Conservation (phyloP, 2,888 invertebrate genomes). For the Zygogramma bicolorata region DNA sequence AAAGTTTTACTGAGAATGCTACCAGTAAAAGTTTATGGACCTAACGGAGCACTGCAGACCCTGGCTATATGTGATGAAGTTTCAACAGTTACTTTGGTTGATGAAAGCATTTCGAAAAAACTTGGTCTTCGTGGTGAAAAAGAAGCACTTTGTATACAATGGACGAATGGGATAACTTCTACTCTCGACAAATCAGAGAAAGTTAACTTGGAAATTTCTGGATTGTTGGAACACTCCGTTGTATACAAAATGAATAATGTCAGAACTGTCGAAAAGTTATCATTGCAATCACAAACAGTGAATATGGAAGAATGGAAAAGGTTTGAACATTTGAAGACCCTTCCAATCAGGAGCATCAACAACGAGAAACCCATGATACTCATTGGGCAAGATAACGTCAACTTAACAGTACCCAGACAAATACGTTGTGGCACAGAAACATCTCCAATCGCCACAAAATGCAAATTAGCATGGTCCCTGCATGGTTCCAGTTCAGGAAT, state of each 20-base stretch:
- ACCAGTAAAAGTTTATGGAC: not conserved
- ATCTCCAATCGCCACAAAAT: not conserved
- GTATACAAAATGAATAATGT: not conserved
- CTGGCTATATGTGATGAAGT: not conserved
- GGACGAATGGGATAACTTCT: not conserved
- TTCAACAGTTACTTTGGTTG: not conserved
- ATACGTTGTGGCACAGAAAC: not conserved
- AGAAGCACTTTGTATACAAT: conserved; percentile 1
- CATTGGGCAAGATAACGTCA: not conserved
- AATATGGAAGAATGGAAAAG: not conserved
- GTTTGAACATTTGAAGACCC: too few species aligned
- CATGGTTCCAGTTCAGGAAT: too few species aligned
- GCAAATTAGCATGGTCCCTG: not conserved
- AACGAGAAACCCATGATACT: not conserved
- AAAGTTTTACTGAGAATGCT: not conserved
- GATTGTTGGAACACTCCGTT: not conserved
- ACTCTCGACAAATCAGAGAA: not conserved
- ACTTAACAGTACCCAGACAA: not conserved
- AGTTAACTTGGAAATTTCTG: too few species aligned
- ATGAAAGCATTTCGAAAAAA: not conserved
- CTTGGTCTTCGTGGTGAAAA: not conserved
- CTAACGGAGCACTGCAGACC: not conserved
- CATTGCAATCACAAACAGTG: not conserved
- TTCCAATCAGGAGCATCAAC: too few species aligned
- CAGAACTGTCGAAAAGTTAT: not conserved